These are phyloP conservation scores for Sarcophaga peregrina DNA, from an alignment of 1,140 invertebrate genomes.

Conservation along the genomic window DNA sequence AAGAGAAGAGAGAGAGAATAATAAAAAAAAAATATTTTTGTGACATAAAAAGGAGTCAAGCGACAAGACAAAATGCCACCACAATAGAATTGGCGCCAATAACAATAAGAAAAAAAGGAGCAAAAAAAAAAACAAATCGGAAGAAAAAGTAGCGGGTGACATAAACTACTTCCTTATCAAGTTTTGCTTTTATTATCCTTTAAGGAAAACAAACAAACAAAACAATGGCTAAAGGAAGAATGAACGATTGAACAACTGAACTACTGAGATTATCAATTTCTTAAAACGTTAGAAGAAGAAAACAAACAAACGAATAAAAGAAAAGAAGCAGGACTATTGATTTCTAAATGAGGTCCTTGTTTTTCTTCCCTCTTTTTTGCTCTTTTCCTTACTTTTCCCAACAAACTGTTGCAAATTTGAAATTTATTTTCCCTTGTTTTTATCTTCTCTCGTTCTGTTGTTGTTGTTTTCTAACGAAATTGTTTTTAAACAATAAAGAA, in stretches of 20 bases:
- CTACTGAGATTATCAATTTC: no score
- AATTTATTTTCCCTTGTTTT: neutral
- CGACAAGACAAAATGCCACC: neutral
- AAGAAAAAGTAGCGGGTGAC: neutral
- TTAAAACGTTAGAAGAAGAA: no score
- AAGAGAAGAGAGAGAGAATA: neutral
- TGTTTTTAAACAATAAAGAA: neutral
- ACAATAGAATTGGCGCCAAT: slow-evolving; percentile 20
- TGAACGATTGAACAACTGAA: no score
- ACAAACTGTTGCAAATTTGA: slow-evolving; percentile 20
- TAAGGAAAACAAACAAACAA: neutral
- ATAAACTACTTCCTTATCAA: slow-evolving; percentile 19
- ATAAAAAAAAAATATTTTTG: neutral
- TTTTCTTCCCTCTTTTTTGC: neutral
- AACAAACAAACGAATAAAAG: no score
- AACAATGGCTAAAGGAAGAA: no score
- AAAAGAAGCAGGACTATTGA: no score
- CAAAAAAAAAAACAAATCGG: neutral
- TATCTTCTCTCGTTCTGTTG: neutral
- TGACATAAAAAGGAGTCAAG: slow-evolving; percentile 12
- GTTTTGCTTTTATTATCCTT: slow-evolving; percentile 1
- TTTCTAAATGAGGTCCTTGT: neutral
- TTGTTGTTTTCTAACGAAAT: neutral
- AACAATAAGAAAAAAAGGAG: neutral
- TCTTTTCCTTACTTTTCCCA: neutral